These are phyloP conservation scores for Araneus ventricosus DNA, from an alignment of 1,140 invertebrate species.

Conservation along the genomic window DNA sequence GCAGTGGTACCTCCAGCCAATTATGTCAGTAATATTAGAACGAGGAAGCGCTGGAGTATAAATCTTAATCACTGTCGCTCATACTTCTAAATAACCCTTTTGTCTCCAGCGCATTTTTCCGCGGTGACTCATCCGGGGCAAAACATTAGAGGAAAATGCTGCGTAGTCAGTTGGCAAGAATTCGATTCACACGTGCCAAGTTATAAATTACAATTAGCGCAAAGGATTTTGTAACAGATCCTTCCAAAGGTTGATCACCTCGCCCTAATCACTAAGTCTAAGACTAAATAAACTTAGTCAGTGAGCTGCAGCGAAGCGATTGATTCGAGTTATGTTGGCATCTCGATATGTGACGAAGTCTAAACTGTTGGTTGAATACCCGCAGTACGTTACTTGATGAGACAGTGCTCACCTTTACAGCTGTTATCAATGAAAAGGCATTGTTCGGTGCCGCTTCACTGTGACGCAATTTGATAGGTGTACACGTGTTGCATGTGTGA, in stretches of 20 bases:
- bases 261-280: neutral
- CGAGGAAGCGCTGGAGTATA: neutral
- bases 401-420: neutral
- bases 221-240: slow-evolving; percentile 16
- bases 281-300: neutral
- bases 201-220: slow-evolving; percentile 16
- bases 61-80: slow-evolving; percentile 16
- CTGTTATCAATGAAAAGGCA: neutral
- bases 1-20: neutral
- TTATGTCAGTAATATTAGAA: slow-evolving; percentile 33
- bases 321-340: neutral
- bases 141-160: slow-evolving; percentile 10
- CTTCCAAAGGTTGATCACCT: slow-evolving; percentile 13
- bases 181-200: neutral
- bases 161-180: slow-evolving; percentile 7
- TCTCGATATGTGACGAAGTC: neutral
- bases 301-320: neutral
- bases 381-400: neutral
- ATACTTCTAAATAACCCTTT: neutral
- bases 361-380: neutral
- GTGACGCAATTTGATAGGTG: neutral
- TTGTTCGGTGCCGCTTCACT: neutral
- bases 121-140: neutral
- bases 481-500: neutral
- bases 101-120: neutral